Evolutionary conservation across 2,797 vertebrate species (phyloP), one percentile per base, ranked within the genome.

Genomic region (Merluccius polli): DNA sequence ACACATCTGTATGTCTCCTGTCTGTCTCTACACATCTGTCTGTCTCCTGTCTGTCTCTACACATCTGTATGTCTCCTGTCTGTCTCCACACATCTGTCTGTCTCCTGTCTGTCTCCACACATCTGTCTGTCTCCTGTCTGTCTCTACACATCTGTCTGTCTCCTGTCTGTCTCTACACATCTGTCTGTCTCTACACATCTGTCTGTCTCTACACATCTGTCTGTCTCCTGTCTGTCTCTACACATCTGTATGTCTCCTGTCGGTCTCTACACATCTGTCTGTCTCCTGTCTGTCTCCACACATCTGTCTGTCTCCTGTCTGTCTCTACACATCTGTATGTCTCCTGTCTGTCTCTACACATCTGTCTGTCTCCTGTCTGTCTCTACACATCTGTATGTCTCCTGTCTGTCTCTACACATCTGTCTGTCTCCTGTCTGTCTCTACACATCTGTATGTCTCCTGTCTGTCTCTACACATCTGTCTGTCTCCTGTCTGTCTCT

Each of bases 321-420:
- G 11, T 18, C 18, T 48, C 44, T 48, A 48, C 12, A 2, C 10
- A 18, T n/a, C 36, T 18, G 3, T 44, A 31, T 68, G n/a, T n/a
- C n/a, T n/a, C 48, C 18, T 38, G 18, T 70, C 33, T 16, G 29
- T 70, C 44, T 48, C 44, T 48, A 48, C n/a, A n/a, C n/a, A n/a
- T 48, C 3, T 18, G 18, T n/a, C n/a, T n/a, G 12, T 27, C 5
- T 3, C n/a, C n/a, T n/a, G n/a, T n/a, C n/a, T n/a, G n/a, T n/a
- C n/a, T n/a, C n/a, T n/a, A n/a, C n/a, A n/a, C n/a, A 44, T 15
- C 41, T 3, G n/a, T 52, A n/a, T n/a, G n/a, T n/a, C 48, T 52
- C 21, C 65, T 30, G n/a, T n/a, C 70, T 32, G 35, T 30, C 30
- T 52, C 2, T 78, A 52, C 78, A 78, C 87, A 48, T 70, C 38